Conservation (phyloP, 2,888 invertebrate species). For the Petrophora chlorosata region DNA sequence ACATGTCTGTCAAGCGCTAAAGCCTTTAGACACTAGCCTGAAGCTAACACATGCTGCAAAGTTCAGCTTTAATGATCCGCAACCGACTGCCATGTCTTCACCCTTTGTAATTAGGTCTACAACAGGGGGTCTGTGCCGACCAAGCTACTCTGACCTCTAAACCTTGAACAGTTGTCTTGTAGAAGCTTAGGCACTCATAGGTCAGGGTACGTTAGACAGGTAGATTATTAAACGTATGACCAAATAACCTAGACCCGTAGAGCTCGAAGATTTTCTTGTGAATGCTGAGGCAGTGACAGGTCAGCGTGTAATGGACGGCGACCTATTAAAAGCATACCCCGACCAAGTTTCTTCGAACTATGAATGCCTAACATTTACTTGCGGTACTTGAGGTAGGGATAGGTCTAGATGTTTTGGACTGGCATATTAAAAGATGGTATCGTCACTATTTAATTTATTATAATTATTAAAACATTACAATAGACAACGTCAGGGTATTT, state of each 20-base stretch:
- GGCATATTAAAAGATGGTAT: conserved; percentile 12
- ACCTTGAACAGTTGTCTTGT: neutral
- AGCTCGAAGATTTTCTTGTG: no score
- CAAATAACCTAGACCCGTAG: no score
- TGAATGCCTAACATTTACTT: neutral
- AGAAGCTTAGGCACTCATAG: neutral
- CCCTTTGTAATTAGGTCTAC: conserved; percentile 14
- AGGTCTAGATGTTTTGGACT: conserved; percentile 2
- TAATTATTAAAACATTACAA: conserved; percentile 17
- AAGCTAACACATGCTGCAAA: conserved; percentile 6
- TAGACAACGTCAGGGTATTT: conserved; percentile 6
- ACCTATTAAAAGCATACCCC: no score
- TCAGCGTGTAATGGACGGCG: no score
- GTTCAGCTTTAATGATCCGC: conserved; percentile 13
- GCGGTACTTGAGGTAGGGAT: neutral
- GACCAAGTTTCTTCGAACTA: neutral
- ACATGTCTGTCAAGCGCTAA: neutral
- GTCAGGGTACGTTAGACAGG: neutral
- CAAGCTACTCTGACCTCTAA: neutral
- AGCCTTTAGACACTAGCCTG: neutral
- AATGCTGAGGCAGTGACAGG: no score
- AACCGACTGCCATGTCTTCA: conserved; percentile 9
- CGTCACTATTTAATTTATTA: conserved; percentile 16
- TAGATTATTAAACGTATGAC: no score
- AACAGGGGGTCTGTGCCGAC: neutral